Evolutionary conservation across 2,113 vertebrate species (phyloP).

Genomic region (Microtus montanus): DNA sequence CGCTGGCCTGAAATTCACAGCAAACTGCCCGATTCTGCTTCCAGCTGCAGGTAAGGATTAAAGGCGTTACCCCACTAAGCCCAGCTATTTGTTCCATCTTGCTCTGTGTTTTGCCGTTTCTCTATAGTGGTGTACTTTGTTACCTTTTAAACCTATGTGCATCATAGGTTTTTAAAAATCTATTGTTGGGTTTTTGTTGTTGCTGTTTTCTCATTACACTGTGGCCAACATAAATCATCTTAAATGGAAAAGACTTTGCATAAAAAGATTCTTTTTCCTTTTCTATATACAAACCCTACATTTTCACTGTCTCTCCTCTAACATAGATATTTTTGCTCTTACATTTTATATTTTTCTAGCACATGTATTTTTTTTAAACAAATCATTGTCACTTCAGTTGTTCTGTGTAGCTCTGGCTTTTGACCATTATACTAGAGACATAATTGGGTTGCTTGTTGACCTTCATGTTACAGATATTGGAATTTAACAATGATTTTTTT

Average conservation of each 20-base stretch:
- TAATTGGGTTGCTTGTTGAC: neutral
- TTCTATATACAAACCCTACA: neutral
- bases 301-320: neutral
- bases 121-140: neutral
- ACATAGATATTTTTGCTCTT: neutral
- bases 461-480: neutral
- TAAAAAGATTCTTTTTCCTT: neutral
- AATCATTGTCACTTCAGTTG: neutral
- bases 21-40: neutral
- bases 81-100: neutral
- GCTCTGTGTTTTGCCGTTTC: neutral
- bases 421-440: neutral
- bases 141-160: neutral
- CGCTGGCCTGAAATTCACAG: neutral
- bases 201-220: neutral
- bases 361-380: neutral
- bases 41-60: neutral
- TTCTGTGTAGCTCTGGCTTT: neutral
- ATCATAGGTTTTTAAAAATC: neutral
- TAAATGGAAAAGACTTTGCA: neutral
- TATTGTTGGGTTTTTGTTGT: neutral
- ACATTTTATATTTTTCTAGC: neutral
- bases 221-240: neutral
- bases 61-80: neutral
- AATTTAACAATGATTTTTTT: neutral